These are phyloP conservation scores for Rhinatrema bivittatum DNA, from an alignment of 2,797 vertebrate genomes.

Conservation along the genomic window DNA sequence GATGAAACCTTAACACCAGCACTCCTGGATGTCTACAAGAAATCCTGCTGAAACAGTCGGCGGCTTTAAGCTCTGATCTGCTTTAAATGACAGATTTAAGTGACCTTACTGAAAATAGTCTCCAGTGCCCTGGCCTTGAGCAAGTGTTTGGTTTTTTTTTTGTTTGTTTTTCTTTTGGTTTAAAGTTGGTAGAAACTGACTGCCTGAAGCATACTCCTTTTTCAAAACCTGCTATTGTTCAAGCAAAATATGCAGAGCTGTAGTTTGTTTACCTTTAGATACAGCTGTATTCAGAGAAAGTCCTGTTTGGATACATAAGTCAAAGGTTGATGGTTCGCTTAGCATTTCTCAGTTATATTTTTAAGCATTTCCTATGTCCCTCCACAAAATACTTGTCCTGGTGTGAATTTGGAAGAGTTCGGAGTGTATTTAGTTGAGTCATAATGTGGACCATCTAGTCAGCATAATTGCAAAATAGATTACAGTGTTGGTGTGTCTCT, in stretches of 20 bases:
- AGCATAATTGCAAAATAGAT: conserved; percentile 24
- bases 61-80: conserved; percentile 70
- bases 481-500: conserved; percentile 2
- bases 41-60: conserved; percentile 66
- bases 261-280: conserved; percentile 64
- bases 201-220: conserved; percentile 57
- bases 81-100: conserved; percentile 78
- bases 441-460: conserved; percentile 23
- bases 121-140: conserved; percentile 60
- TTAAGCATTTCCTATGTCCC: conserved; percentile 14
- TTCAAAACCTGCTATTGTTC: conserved; percentile 42
- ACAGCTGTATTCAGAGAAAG: conserved; percentile 37
- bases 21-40: conserved; percentile 67
- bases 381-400: conserved; percentile 33
- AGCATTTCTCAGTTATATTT: no score
- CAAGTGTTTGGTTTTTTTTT: conserved; percentile 46
- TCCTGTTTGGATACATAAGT: no score
- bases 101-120: conserved; percentile 85
- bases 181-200: conserved; percentile 45
- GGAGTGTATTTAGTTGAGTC: conserved; percentile 30
- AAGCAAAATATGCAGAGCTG: conserved; percentile 64
- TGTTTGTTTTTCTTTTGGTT: conserved; percentile 48
- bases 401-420: conserved; percentile 28
- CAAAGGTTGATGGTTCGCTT: no score
- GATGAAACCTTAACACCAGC: conserved; percentile 65